phyloP scores from a whole-genome alignment of 2,797 vertebrate species.

The Sebastes minor region DNA sequence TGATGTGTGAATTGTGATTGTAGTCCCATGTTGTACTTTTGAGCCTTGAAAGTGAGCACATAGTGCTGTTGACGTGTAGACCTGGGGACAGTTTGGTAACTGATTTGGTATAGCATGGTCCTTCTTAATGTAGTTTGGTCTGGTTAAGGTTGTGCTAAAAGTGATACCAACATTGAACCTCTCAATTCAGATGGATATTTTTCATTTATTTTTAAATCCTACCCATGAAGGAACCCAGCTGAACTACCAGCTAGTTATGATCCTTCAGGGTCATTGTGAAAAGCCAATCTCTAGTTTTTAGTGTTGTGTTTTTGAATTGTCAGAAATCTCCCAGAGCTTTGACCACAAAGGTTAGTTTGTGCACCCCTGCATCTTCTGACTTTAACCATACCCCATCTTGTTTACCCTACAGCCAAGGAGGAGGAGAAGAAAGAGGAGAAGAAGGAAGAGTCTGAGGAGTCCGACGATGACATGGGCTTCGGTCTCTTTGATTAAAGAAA shows the following conservation, averaged over 20 bases:
- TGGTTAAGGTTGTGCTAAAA: background rate
- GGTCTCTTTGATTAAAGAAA: slow-evolving; percentile 95
- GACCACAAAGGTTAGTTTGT: fast-evolving
- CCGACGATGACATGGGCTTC: slow-evolving; percentile 99
- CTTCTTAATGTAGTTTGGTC: background rate
- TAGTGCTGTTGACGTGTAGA: background rate
- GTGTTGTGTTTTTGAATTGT: background rate
- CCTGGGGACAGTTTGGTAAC: background rate
- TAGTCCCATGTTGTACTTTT: background rate
- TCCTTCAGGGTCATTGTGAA: background rate
- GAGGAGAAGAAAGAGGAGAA: slow-evolving; percentile 98
- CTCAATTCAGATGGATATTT: background rate
- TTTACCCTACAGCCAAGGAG: slow-evolving; percentile 86
- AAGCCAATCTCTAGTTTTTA: background rate
- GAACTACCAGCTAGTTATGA: background rate
- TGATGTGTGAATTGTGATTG: background rate
- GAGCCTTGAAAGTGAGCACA: background rate
- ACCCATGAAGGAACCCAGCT: background rate
- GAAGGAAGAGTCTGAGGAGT: slow-evolving; percentile 97
- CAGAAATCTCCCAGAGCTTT: background rate
- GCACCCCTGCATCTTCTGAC: background rate
- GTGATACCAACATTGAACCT: background rate
- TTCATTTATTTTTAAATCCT: background rate
- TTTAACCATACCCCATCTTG: background rate
- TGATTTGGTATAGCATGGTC: background rate